Evolutionary conservation across 2,888 invertebrate species (phyloP).

Genomic region (Strigamia crassipes): DNA sequence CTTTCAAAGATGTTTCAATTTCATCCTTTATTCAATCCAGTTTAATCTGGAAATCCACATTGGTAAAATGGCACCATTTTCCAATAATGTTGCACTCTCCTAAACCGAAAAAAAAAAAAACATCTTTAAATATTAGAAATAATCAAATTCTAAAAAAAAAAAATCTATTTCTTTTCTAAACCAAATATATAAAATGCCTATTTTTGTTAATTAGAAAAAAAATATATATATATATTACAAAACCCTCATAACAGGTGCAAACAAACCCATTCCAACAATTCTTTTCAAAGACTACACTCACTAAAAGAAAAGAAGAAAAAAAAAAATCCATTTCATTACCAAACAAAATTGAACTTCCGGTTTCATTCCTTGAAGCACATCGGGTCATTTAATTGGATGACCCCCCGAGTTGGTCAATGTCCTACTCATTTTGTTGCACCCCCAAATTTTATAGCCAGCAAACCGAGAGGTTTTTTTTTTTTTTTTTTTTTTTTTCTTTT

Average conservation of each 20-base stretch:
- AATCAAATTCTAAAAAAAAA: too few relatives aligned
- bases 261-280: background rate
- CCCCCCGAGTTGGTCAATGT: constrained; percentile 28
- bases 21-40: too few relatives aligned
- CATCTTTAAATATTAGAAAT: too few relatives aligned
- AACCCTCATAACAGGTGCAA: background rate
- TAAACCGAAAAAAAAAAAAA: too few relatives aligned
- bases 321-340: constrained; percentile 23
- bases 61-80: too few relatives aligned
- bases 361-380: background rate
- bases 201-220: too few relatives aligned
- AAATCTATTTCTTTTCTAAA: too few relatives aligned
- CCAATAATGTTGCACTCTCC: too few relatives aligned
- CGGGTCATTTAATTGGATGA: constrained; percentile 23
- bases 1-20: too few relatives aligned
- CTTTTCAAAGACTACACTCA: background rate
- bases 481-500: too few relatives aligned
- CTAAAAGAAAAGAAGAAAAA: background rate
- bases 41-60: too few relatives aligned
- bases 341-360: constrained; percentile 28
- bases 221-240: background rate
- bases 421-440: constrained; percentile 27
- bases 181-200: too few relatives aligned
- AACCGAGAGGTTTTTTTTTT: background rate
- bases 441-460: constrained; percentile 17